Percentiles rank a stretch among this genome's conserved stretches.
Evolutionary conservation across 2,797 vertebrate species (phyloP).

Genomic region (Lophura swinhoii): DNA sequence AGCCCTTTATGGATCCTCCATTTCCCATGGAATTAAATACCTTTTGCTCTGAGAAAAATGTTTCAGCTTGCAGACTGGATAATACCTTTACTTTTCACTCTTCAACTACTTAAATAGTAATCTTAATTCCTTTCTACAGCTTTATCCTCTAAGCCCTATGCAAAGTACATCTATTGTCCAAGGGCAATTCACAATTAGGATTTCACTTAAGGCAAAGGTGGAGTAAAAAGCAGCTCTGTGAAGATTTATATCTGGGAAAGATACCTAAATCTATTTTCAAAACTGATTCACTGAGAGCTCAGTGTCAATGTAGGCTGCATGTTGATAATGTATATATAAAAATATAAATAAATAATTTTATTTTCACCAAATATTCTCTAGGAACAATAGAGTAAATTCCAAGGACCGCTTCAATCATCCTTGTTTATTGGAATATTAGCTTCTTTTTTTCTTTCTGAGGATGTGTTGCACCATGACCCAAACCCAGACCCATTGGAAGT

Average conservation of each 20-base stretch:
- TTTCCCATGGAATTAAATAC: slow-evolving; percentile 28
- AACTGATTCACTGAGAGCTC: not conserved
- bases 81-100: not conserved
- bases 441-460: not conserved
- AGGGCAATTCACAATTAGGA: not conserved
- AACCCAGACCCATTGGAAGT: not conserved
- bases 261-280: not conserved
- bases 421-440: not conserved
- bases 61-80: not conserved
- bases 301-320: not conserved
- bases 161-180: not conserved
- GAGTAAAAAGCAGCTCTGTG: not conserved
- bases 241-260: not conserved
- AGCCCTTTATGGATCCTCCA: not conserved
- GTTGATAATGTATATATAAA: not conserved
- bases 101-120: not conserved
- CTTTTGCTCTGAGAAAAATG: slow-evolving; percentile 36
- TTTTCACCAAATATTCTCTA: not conserved
- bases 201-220: not conserved
- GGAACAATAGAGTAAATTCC: not conserved
- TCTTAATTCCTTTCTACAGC: not conserved
- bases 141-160: not conserved
- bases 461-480: not conserved
- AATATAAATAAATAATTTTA: not conserved
- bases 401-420: not conserved